Base-by-base conservation (phyloP, 2,113 vertebrate genomes). In the Dermatemys mawii region DNA sequence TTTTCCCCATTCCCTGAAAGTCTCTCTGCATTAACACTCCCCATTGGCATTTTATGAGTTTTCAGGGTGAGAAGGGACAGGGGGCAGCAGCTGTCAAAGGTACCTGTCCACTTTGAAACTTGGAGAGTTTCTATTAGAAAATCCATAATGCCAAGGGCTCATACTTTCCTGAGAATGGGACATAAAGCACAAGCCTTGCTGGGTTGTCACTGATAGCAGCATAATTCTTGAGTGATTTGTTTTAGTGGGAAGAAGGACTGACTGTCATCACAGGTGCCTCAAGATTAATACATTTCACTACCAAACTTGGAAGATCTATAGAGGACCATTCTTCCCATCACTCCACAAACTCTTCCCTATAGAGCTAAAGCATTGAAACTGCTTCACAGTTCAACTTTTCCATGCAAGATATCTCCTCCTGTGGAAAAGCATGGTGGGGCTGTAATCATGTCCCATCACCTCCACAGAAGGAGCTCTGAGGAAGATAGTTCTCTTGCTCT, bases 1-100 rank as follows among this genome's bases (percentile, higher is more conserved):
- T 60, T 93, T 92, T 89, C 83, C 32, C 84, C 46, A 93, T 92
- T 90, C 83, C 32, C 79, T 50, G 19, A 73, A 89, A 84, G 32
- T 63, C 75, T 46, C 16, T 55, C 11, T 82, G 27, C 81, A 57
- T 78, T 19, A 90, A 90, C 87, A 51, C 17, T 81, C 84, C 32
- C 27, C 44, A 2, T 46, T 11, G 41, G 2, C 9, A 79, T 87
- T 93, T 75, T 35, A 35, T 17, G 55, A 11, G 41, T 89, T 82
- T 17, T 82, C 14, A 1, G 46, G 55, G 10, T 50, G 32, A 35
- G 38, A 91, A 85, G 32, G 26, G 85, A 83, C 16, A 60, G 35
- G 4, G 29, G 67, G 22, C 50, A 79, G 32, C 55, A 86, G 12
- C 67, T 73, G 41, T 73, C 35, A 38, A 22, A 11, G 38, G 67